phyloP scores from a whole-genome alignment of 2,888 invertebrate genomes.

The Formica aserva region DNA sequence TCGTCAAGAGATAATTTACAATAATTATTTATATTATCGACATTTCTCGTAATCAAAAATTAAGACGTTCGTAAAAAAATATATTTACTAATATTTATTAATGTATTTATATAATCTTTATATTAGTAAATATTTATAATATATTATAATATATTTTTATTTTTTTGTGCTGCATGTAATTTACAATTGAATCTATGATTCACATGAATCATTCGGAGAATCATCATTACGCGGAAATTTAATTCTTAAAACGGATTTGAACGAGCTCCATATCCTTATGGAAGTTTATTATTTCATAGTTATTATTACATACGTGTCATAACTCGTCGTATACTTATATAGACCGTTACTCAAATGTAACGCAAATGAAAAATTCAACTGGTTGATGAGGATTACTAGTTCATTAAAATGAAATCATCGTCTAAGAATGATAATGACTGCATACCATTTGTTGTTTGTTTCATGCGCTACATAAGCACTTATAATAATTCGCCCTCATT shows the following conservation, averaged over 20 bases:
- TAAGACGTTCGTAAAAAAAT: not conserved
- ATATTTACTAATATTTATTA: not conserved
- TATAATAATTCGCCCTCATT: conserved; percentile 30
- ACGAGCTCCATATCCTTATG: not conserved
- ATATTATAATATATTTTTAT: too few species aligned
- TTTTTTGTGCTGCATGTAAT: not conserved
- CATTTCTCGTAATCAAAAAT: not conserved
- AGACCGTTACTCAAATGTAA: not conserved
- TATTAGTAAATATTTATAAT: not conserved
- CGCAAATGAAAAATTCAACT: not conserved
- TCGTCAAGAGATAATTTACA: not conserved
- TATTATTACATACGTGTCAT: conserved; percentile 23
- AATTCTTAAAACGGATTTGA: conserved; percentile 44
- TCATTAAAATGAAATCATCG: conserved; percentile 31
- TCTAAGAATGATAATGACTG: conserved; percentile 35
- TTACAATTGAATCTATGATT: conserved; percentile 15
- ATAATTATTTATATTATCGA: not conserved
- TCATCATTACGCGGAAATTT: conserved; percentile 51
- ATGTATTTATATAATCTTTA: not conserved
- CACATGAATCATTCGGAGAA: not conserved
- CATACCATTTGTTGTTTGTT: conserved; percentile 5
- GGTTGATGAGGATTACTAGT: not conserved
- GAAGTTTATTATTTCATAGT: conserved; percentile 49
- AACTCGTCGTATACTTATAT: not conserved
- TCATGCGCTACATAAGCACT: conserved; percentile 15